Conservation (phyloP, 2,888 invertebrate species). For the Chloroclystis v-ata region DNA sequence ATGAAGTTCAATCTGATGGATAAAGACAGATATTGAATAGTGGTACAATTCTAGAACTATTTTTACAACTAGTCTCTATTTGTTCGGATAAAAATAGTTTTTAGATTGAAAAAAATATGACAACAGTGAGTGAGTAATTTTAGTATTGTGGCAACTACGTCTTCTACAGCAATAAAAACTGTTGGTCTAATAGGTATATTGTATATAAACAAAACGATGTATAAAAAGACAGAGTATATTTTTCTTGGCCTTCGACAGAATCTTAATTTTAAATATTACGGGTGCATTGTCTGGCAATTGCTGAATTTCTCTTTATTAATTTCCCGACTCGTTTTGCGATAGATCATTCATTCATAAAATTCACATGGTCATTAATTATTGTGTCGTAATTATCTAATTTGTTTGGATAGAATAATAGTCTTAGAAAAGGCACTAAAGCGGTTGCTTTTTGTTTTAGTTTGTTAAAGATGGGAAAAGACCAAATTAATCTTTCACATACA, state of each 20-base stretch:
- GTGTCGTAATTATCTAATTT: slow-evolving; percentile 41
- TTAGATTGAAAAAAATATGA: slow-evolving; percentile 61
- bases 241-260: slow-evolving; percentile 65
- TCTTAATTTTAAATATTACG: slow-evolving; percentile 53
- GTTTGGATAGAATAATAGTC: slow-evolving; percentile 51
- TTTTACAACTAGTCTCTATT: slow-evolving; percentile 73
- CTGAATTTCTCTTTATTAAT: neutral
- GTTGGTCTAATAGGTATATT: slow-evolving; percentile 59
- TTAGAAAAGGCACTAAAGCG: slow-evolving; percentile 50
- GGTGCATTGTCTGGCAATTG: slow-evolving; percentile 32
- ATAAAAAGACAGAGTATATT: slow-evolving; percentile 70
- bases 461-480: slow-evolving; percentile 50
- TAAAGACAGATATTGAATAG: slow-evolving; percentile 40
- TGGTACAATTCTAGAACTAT: slow-evolving; percentile 60
- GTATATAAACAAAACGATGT: slow-evolving; percentile 71
- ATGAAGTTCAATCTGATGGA: slow-evolving; percentile 15
- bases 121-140: slow-evolving; percentile 51
- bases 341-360: slow-evolving; percentile 25
- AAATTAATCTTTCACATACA: slow-evolving; percentile 51
- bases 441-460: slow-evolving; percentile 41
- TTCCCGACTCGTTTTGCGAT: neutral
- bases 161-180: slow-evolving; percentile 72
- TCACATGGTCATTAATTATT: slow-evolving; percentile 30
- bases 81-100: slow-evolving; percentile 63
- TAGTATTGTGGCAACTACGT: slow-evolving; percentile 56